Evolutionary conservation across 2,888 invertebrate species (phyloP).

Genomic region (Leucoma salicis): DNA sequence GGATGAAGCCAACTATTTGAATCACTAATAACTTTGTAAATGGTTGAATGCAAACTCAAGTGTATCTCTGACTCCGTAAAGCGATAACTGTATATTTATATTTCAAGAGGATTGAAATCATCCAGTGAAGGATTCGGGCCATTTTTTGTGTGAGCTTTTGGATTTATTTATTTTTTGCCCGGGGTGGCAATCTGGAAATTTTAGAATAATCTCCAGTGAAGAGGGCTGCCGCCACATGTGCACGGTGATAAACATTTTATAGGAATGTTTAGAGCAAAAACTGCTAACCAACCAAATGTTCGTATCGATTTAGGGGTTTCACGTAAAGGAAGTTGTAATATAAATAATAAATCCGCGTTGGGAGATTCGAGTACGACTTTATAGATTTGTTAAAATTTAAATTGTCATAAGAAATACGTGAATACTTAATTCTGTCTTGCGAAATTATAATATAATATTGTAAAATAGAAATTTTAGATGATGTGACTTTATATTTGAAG

Average conservation of each 20-base stretch:
- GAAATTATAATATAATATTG: too few species aligned
- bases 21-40: too few species aligned
- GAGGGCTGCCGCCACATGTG: conserved; percentile 75
- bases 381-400: background rate
- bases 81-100: conserved; percentile 67
- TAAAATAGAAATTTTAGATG: too few species aligned
- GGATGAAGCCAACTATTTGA: too few species aligned
- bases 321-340: conserved; percentile 72
- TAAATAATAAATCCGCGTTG: conserved; percentile 52
- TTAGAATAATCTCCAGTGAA: conserved; percentile 74
- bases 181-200: conserved; percentile 81
- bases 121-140: conserved; percentile 65
- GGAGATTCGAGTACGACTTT: conserved; percentile 14
- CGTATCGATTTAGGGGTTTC: conserved; percentile 64
- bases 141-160: conserved; percentile 65
- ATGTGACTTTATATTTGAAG: too few species aligned
- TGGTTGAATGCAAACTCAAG: background rate
- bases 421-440: too few species aligned
- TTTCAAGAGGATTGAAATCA: conserved; percentile 74
- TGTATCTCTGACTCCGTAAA: conserved; percentile 16
- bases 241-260: conserved; percentile 80
- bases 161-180: conserved; percentile 81
- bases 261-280: conserved; percentile 79
- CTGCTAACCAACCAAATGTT: conserved; percentile 73
- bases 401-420: too few species aligned